Evolutionary conservation across 2,888 invertebrate species (phyloP).

Genomic region (Magallana nippona): DNA sequence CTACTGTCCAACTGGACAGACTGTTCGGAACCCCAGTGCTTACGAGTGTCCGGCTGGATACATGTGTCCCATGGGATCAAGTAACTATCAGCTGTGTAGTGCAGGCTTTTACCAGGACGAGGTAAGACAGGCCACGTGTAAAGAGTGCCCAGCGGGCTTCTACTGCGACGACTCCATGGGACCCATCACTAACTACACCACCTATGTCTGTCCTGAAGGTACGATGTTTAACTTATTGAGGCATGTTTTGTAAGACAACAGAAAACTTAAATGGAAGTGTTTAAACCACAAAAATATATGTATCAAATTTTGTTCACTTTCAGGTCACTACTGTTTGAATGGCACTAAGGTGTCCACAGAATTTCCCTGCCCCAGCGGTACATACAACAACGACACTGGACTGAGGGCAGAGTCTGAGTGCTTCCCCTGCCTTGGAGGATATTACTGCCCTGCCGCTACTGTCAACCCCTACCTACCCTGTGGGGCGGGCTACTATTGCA

Average conservation of each 20-base stretch:
- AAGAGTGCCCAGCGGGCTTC: conserved; percentile 75
- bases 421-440: conserved; percentile 71
- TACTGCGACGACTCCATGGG: conserved; percentile 75
- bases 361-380: conserved; percentile 72
- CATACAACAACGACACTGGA: conserved; percentile 74
- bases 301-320: background rate
- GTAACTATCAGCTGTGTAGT: conserved; percentile 67
- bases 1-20: conserved; percentile 74
- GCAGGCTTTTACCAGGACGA: conserved; percentile 76
- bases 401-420: conserved; percentile 69
- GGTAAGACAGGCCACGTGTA: conserved; percentile 69
- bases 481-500: conserved; percentile 73
- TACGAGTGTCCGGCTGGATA: conserved; percentile 75
- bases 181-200: conserved; percentile 73
- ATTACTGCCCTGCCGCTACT: conserved; percentile 73
- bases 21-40: conserved; percentile 63
- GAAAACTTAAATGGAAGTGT: background rate
- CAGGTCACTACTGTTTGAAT: conserved; percentile 74
- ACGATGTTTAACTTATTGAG: background rate
- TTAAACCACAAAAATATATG: background rate
- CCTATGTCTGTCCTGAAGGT: conserved; percentile 75
- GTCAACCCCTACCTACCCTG: conserved; percentile 70
- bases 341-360: conserved; percentile 66
- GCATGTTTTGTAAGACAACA: background rate
- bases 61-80: conserved; percentile 70